Evolutionary conservation across 2,888 invertebrate genomes (phyloP).

Genomic region (Podabrus alpinus): DNA sequence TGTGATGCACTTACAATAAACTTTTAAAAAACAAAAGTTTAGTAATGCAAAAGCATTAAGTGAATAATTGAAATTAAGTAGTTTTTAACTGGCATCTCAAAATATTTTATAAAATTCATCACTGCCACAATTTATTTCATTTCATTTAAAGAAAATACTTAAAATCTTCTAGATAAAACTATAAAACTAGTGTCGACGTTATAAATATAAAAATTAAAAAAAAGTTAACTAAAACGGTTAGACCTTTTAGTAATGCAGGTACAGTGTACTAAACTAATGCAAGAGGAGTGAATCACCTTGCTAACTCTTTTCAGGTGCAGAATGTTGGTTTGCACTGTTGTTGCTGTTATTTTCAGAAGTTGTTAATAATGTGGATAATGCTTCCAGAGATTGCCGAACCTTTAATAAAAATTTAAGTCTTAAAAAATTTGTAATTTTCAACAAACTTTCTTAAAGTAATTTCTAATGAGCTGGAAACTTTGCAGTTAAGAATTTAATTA

Average conservation of each 20-base stretch:
- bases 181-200: not conserved
- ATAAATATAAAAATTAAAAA: not conserved
- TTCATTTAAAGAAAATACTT: not conserved
- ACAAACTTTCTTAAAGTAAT: not conserved
- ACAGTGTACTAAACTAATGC: constrained; percentile 1
- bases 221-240: not conserved
- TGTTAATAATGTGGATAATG: constrained; percentile 68
- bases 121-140: no score
- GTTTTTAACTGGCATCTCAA: not conserved
- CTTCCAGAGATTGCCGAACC: constrained; percentile 82
- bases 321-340: constrained; percentile 28
- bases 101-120: not conserved
- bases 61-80: not conserved
- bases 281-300: not conserved
- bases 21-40: constrained; percentile 23
- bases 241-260: constrained; percentile 13
- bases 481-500: constrained; percentile 43
- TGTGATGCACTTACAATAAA: constrained; percentile 4
- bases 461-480: no score
- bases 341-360: constrained; percentile 41
- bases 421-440: not conserved
- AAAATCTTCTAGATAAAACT: not conserved
- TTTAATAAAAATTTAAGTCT: constrained; percentile 49
- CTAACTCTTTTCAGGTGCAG: constrained; percentile 23
- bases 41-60: constrained; percentile 16